Conservation (phyloP, 2,113 vertebrate genomes). For the Pomatorhinus ruficollis region DNA sequence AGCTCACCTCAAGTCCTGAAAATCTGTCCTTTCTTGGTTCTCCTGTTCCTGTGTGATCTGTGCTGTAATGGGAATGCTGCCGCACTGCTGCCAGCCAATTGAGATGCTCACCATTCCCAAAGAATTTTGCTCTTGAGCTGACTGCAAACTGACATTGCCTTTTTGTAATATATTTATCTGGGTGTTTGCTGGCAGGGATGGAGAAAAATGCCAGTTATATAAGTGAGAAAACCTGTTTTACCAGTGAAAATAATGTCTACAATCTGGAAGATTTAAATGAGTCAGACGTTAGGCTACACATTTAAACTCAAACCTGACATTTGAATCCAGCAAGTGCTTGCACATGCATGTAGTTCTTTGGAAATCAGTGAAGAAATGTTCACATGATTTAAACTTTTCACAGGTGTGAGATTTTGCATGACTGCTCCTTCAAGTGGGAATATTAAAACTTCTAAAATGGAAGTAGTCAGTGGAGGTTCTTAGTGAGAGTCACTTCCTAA, state of each 20-base stretch:
- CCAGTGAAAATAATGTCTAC: constrained; percentile 27
- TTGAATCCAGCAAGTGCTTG: neutral
- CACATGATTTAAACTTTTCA: neutral
- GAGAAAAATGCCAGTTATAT: constrained; percentile 15
- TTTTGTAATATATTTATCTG: constrained; percentile 36
- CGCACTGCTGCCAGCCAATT: neutral
- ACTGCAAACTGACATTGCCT: neutral
- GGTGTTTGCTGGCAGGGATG: neutral
- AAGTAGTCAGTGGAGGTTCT: neutral
- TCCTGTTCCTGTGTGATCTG: neutral
- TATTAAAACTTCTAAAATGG: neutral
- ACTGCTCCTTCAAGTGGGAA: neutral
- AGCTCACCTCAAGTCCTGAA: neutral
- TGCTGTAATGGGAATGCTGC: neutral
- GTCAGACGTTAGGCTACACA: constrained; percentile 5
- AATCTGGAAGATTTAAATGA: constrained; percentile 57
- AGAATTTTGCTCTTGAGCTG: neutral
- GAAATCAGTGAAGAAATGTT: neutral
- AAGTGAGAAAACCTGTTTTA: constrained; percentile 45
- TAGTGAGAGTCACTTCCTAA: neutral
- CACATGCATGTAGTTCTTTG: neutral
- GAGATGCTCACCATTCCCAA: neutral
- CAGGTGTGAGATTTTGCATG: neutral
- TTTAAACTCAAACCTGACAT: constrained; percentile 14
- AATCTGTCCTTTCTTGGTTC: neutral